Conservation (phyloP, 1,140 invertebrate genomes). For the Tetramorium parvispinum region DNA sequence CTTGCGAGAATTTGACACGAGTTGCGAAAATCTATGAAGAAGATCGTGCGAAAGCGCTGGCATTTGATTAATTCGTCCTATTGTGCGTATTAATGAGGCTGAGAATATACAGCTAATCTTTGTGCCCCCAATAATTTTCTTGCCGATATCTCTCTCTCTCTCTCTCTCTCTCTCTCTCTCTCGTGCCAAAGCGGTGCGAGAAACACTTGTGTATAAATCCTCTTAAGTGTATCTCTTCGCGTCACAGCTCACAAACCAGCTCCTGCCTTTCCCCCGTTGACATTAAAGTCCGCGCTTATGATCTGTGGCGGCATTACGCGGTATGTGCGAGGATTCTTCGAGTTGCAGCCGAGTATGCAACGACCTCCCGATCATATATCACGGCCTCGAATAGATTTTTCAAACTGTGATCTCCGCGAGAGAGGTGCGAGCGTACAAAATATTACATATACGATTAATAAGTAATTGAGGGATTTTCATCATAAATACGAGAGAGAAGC, state of each 20-base stretch:
- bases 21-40: neutral
- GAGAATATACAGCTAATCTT: neutral
- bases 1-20: neutral
- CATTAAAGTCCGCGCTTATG: constrained; percentile 65
- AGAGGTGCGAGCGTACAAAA: neutral
- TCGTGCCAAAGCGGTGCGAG: neutral
- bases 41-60: neutral
- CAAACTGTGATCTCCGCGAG: neutral
- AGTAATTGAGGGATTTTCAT: neutral
- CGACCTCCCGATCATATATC: constrained; percentile 11
- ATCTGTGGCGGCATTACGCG: constrained; percentile 42
- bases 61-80: neutral
- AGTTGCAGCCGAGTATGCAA: constrained; percentile 9
- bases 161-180: too few relatives aligned
- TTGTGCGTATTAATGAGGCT: constrained; percentile 3
- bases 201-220: constrained; percentile 50
- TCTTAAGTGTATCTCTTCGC: constrained; percentile 34
- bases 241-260: constrained; percentile 34
- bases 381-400: neutral
- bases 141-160: too few relatives aligned
- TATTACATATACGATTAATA: neutral
- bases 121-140: neutral
- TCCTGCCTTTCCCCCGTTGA: constrained; percentile 62
- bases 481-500: neutral
- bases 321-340: constrained; percentile 15